Conservation (phyloP, 2,113 vertebrate species). For the Tenrec ecaudatus region DNA sequence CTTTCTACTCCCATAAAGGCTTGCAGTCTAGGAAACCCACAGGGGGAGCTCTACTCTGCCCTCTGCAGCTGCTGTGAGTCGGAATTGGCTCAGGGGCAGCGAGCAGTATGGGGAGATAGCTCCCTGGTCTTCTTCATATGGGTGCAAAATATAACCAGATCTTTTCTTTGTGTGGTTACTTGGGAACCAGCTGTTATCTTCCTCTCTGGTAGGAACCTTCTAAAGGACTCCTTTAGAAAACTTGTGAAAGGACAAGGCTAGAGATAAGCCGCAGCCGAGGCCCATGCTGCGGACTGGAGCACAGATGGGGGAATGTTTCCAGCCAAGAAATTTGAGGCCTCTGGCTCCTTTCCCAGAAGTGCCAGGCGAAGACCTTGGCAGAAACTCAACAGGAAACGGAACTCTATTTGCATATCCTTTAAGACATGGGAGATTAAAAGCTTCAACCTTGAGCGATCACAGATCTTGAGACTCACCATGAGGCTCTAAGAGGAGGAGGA, state of each 20-base stretch:
- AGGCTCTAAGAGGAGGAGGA: conserved; percentile 75
- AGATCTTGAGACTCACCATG: conserved; percentile 76
- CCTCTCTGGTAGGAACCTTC: not conserved
- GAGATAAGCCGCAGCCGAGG: conserved; percentile 48
- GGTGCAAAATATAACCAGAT: conserved; percentile 25
- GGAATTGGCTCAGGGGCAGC: too few species aligned
- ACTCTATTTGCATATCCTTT: conserved; percentile 82
- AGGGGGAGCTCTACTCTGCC: too few species aligned
- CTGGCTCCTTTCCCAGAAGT: conserved; percentile 79
- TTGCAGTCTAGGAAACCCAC: too few species aligned
- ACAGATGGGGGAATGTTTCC: conserved; percentile 67
- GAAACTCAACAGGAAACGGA: conserved; percentile 78
- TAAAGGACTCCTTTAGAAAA: conserved; percentile 52
- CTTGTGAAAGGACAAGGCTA: conserved; percentile 41
- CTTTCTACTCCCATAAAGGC: too few species aligned
- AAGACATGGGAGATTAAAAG: conserved; percentile 80
- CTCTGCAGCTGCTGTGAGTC: too few species aligned
- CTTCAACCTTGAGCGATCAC: conserved; percentile 82
- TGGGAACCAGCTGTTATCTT: conserved; percentile 1
- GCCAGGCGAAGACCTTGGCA: conserved; percentile 81
- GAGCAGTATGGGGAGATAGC: too few species aligned
- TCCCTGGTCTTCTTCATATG: conserved; percentile 24
- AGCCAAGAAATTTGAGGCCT: conserved; percentile 69
- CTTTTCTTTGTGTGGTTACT: conserved; percentile 51
- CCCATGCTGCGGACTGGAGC: conserved; percentile 63